phyloP scores from a whole-genome alignment of 1,140 invertebrate genomes.

The Achroia grisella region DNA sequence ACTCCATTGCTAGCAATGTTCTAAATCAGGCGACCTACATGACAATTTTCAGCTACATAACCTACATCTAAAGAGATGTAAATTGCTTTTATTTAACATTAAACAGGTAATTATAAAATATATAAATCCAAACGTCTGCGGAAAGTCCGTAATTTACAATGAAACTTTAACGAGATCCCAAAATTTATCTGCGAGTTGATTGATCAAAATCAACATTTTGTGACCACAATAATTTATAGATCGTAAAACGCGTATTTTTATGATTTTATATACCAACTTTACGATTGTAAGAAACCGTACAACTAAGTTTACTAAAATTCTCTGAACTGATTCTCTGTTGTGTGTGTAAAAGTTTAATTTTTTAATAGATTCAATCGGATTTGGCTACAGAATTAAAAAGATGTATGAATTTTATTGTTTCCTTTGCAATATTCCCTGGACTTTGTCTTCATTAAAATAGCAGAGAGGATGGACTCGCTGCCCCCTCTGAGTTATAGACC shows the following conservation, averaged over 20 bases:
- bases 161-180: background rate
- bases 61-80: background rate
- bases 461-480: too few relatives aligned
- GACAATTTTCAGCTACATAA: background rate
- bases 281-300: conserved; percentile 2
- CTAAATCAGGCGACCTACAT: too few relatives aligned
- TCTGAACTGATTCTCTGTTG: background rate
- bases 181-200: conserved; percentile 1
- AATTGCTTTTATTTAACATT: conserved; percentile 1
- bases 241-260: conserved; percentile 5
- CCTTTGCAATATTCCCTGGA: too few relatives aligned
- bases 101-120: too few relatives aligned
- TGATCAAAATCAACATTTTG: conserved; percentile 9
- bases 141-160: background rate
- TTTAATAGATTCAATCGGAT: too few relatives aligned
- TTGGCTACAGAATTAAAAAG: too few relatives aligned
- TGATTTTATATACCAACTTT: conserved; percentile 4
- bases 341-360: conserved; percentile 1
- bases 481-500: too few relatives aligned
- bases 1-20: too few relatives aligned
- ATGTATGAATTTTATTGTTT: too few relatives aligned
- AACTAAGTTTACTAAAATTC: background rate
- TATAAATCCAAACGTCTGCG: too few relatives aligned
- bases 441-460: too few relatives aligned
- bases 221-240: conserved; percentile 2